A percentile compares a stretch with the other conserved stretches of the same genome.
Conservation (phyloP, 2,797 vertebrate species). For the Hydrolagus colliei region DNA sequence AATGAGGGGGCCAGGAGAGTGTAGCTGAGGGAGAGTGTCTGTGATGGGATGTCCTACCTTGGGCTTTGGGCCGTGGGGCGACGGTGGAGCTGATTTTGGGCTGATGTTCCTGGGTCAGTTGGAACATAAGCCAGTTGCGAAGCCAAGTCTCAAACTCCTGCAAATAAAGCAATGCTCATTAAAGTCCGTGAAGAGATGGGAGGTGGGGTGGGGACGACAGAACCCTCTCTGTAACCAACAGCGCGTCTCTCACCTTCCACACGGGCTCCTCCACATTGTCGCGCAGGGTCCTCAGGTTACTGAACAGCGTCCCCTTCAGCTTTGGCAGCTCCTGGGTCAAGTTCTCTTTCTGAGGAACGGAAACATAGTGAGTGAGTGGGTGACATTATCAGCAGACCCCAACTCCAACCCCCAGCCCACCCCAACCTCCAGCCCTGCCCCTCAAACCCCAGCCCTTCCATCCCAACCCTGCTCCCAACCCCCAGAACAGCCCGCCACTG, state of each 20-base stretch:
- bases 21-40: conserved; percentile 14
- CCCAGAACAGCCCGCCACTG: no score
- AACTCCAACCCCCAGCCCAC: background rate
- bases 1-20: background rate
- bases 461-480: no score
- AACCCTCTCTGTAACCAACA: no score
- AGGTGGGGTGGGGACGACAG: background rate
- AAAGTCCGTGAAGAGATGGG: background rate
- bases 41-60: conserved; percentile 20
- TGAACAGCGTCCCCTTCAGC: conserved; percentile 59
- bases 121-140: conserved; percentile 77
- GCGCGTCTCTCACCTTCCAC: conserved; percentile 63
- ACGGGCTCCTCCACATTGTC: conserved; percentile 47
- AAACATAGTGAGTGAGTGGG: background rate
- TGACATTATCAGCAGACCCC: background rate
- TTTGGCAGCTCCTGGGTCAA: conserved; percentile 53
- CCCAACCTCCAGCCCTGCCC: background rate
- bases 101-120: conserved; percentile 62
- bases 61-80: conserved; percentile 7
- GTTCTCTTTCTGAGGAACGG: conserved; percentile 37
- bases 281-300: conserved; percentile 62
- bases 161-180: conserved; percentile 14
- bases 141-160: conserved; percentile 76
- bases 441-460: background rate
- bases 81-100: conserved; percentile 34